phyloP scores from a whole-genome alignment of 1,140 invertebrate species.

The Oreohelix idahoensis region DNA sequence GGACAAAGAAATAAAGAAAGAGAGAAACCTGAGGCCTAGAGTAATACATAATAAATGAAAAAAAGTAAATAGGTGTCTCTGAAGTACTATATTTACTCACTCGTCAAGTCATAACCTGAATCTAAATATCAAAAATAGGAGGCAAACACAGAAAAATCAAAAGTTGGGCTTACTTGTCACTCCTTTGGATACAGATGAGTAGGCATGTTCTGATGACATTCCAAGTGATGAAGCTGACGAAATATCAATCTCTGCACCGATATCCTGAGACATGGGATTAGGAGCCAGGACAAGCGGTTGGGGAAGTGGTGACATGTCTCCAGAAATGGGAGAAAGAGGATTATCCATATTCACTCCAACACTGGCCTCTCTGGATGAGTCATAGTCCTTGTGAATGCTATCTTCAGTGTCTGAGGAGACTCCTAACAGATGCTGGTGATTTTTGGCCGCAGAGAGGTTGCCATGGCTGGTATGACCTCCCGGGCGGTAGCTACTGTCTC shows the following conservation, averaged over 20 bases:
- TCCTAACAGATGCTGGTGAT: constrained; percentile 3
- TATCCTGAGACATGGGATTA: constrained; percentile 54
- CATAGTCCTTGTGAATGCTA: constrained; percentile 30
- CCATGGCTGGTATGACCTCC: constrained; percentile 27
- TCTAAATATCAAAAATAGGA: too few species aligned
- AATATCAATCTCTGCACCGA: constrained; percentile 63
- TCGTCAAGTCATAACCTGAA: too few species aligned
- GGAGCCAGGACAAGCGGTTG: constrained; percentile 21
- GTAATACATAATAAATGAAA: too few species aligned
- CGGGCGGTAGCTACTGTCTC: constrained; percentile 20
- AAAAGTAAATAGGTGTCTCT: too few species aligned
- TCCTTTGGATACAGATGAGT: constrained; percentile 74
- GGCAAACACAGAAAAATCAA: too few species aligned
- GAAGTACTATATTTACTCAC: too few species aligned
- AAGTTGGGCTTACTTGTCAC: constrained; percentile 55
- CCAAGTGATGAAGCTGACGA: constrained; percentile 50
- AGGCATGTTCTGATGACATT: constrained; percentile 75
- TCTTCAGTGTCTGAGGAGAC: constrained; percentile 7
- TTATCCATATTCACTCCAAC: constrained; percentile 41
- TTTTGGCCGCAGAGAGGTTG: constrained; percentile 45
- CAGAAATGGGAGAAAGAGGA: constrained; percentile 28
- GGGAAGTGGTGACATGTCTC: constrained; percentile 35
- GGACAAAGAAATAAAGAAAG: too few species aligned
- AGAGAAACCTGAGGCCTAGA: too few species aligned
- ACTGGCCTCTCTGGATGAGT: constrained; percentile 38